These are phyloP conservation scores for Esox niger DNA, from an alignment of 2,113 vertebrate genomes.

Conservation along the genomic window DNA sequence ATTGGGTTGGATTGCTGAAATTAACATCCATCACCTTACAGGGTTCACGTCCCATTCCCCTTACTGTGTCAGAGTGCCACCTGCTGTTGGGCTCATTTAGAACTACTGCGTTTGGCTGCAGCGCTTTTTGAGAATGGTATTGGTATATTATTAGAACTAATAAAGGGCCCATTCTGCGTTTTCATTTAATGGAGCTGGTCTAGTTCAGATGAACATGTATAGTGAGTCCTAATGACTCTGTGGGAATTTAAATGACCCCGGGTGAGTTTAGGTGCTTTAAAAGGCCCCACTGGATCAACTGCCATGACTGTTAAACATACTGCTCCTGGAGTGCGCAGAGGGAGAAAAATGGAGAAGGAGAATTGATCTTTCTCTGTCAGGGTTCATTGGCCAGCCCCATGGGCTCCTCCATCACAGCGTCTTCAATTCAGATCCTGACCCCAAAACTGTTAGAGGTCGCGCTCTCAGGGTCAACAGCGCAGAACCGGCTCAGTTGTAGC, in stretches of 20 bases:
- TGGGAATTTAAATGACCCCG: slow-evolving; percentile 45
- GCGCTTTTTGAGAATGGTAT: slow-evolving; percentile 57
- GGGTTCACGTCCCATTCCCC: slow-evolving; percentile 32
- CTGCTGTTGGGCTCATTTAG: slow-evolving; percentile 54
- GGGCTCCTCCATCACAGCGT: slow-evolving; percentile 23
- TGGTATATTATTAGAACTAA: slow-evolving; percentile 71
- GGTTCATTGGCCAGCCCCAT: slow-evolving; percentile 21
- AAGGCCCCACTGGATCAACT: slow-evolving; percentile 36
- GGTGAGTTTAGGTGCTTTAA: slow-evolving; percentile 42
- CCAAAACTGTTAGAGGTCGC: not conserved
- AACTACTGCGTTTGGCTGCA: slow-evolving; percentile 57
- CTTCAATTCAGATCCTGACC: slow-evolving; percentile 3
- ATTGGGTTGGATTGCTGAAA: no score
- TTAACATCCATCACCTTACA: slow-evolving; percentile 52
- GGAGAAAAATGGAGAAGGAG: not conserved
- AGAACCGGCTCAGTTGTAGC: slow-evolving; percentile 4
- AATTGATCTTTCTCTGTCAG: not conserved
- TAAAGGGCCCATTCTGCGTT: slow-evolving; percentile 66
- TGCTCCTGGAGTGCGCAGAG: slow-evolving; percentile 14
- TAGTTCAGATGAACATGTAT: slow-evolving; percentile 60
- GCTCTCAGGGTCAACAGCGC: slow-evolving; percentile 4
- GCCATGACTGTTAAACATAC: slow-evolving; percentile 48
- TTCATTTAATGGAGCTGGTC: slow-evolving; percentile 66
- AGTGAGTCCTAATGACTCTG: slow-evolving; percentile 52
- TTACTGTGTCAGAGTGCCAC: slow-evolving; percentile 54